Conservation (phyloP, 2,113 vertebrate species). For the Columba livia region DNA sequence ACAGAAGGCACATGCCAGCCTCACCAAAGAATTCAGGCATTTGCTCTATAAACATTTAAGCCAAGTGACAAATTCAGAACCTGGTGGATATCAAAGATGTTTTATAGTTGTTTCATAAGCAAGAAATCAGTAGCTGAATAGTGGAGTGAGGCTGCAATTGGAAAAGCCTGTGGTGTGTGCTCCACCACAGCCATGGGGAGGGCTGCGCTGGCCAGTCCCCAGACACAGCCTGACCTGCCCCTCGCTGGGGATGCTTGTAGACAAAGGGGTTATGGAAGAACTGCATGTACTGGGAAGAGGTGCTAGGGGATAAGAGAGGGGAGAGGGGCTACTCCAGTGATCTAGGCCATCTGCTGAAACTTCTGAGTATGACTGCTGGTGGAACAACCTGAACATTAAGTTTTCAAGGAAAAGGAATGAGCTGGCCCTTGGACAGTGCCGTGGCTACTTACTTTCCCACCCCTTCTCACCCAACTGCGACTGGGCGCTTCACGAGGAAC, state of each 20-base stretch:
- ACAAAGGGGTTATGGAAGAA: not conserved
- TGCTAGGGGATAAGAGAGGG: not conserved
- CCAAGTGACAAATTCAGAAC: not conserved
- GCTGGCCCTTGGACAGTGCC: not conserved
- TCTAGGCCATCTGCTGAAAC: not conserved
- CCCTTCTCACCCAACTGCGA: not conserved
- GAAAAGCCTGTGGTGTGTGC: not conserved
- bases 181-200: fast-evolving
- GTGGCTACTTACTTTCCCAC: not conserved
- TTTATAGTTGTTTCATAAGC: not conserved
- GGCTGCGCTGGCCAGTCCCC: fast-evolving
- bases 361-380: not conserved
- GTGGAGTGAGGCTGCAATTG: not conserved
- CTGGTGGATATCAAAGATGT: not conserved
- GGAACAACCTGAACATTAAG: not conserved
- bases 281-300: not conserved
- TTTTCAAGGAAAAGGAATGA: not conserved
- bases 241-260: not conserved
- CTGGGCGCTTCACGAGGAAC: not conserved
- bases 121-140: not conserved
- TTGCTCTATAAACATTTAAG: not conserved
- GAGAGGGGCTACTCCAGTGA: not conserved
- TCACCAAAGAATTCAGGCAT: not conserved
- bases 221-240: not conserved
- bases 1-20: not conserved